phyloP scores from a whole-genome alignment of 2,797 vertebrate genomes.

The Rachycentron canadum region DNA sequence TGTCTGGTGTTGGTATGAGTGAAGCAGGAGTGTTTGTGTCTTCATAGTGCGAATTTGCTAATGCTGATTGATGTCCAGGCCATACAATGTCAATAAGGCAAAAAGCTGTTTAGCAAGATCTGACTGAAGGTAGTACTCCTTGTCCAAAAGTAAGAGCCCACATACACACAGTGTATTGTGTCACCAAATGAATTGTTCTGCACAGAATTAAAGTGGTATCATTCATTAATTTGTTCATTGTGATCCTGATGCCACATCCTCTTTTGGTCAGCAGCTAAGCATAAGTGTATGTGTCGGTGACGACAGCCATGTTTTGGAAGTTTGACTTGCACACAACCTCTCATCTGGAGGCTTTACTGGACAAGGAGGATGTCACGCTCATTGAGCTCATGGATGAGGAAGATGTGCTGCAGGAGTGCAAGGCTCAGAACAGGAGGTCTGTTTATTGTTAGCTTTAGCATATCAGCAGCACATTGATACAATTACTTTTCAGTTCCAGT shows the following conservation, averaged over 20 bases:
- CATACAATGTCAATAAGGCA: slow-evolving; percentile 40
- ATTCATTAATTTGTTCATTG: neutral
- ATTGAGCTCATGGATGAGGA: slow-evolving; percentile 96
- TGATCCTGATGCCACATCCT: slow-evolving; percentile 6
- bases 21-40: slow-evolving; percentile 33
- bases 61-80: slow-evolving; percentile 45
- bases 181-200: slow-evolving; percentile 12
- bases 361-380: slow-evolving; percentile 95
- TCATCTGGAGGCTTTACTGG: slow-evolving; percentile 95
- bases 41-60: slow-evolving; percentile 39
- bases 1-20: slow-evolving; percentile 40
- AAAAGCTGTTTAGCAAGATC: slow-evolving; percentile 65
- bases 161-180: neutral
- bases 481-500: neutral
- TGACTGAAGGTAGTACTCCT: slow-evolving; percentile 53
- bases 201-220: neutral
- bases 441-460: slow-evolving; percentile 16
- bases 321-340: slow-evolving; percentile 96
- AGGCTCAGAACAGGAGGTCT: slow-evolving; percentile 94
- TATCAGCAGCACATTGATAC: neutral
- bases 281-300: slow-evolving; percentile 62
- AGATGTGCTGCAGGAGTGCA: slow-evolving; percentile 97
- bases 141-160: slow-evolving; percentile 65
- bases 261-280: slow-evolving; percentile 70
- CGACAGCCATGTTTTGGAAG: slow-evolving; percentile 97